Base-by-base conservation (phyloP, 2,113 vertebrate genomes). In the Capreolus pygargus region DNA sequence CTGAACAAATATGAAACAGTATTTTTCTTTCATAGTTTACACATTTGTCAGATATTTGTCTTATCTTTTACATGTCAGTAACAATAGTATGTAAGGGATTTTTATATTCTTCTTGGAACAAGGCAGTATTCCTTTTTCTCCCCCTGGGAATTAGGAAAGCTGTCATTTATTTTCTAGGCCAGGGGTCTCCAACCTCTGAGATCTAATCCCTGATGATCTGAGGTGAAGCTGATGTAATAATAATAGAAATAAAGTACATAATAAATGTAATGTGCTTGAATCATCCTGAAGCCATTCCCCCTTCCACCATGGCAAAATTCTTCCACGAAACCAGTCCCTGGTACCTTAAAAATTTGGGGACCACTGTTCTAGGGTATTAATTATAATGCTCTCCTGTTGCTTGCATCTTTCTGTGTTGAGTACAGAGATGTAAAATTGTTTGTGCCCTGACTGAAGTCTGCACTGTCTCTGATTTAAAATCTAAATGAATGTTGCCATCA, bases 21-120 rank as follows among this genome's bases (percentile, higher is more conserved):
- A 79, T 57, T 92, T 94, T 94, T 86, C 52, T 88, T 96, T 93
- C 45, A 45, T 67, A 70, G 2, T n/a, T 91, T 86, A 89, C 43
- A 74, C 30, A 76, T 52, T 86, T 79, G 64, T 83, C 39, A 50
- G 33, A 54, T 58, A 28, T 1, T 4, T 93, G 8, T 91, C 74
- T 82, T 82, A 33, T 52, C 30, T n/a, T 95, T 86, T 90, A 27
- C 17, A 43, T 70, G 7, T 88, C 57, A 11, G 28, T 54, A 16
- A 7, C 33, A 70, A 58, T 74, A 64, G 28, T 10, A 11, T 43
- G 3, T 25, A 61, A 93, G 33, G 11, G 2, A 84, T 86, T 98
- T 92, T 52, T 28, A 6, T 25, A 52, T 82, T 79, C 21, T 79
- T 85, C n/a, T 79, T 74, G 45, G 5, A 78, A 76, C 70, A 43